Percentiles rank a stretch among this genome's conserved stretches.
These are phyloP conservation scores for Ectemnius continuus DNA, from an alignment of 2,888 invertebrate genomes.

Conservation along the genomic window DNA sequence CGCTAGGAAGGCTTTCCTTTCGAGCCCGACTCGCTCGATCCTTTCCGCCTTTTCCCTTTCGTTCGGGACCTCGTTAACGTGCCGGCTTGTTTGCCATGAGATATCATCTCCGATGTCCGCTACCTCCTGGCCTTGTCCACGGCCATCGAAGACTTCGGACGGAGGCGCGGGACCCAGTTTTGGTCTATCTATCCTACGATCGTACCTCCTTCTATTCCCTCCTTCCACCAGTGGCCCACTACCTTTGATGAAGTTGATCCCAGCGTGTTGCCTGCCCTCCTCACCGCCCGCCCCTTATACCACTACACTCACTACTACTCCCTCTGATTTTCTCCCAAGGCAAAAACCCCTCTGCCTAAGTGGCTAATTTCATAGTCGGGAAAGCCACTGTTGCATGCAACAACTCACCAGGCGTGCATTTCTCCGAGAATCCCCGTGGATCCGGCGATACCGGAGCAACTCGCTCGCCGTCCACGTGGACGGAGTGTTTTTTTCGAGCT, in stretches of 20 bases:
- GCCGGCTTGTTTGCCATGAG: slow-evolving; percentile 67
- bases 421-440: slow-evolving; percentile 3
- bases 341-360: background rate
- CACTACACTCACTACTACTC: too few species aligned
- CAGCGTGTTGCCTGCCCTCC: too few species aligned
- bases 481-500: slow-evolving; percentile 53
- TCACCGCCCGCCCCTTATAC: too few species aligned
- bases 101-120: slow-evolving; percentile 65
- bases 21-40: slow-evolving; percentile 45
- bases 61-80: slow-evolving; percentile 66
- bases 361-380: slow-evolving; percentile 6
- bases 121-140: slow-evolving; percentile 44
- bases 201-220: slow-evolving; percentile 13
- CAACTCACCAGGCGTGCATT: background rate
- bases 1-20: slow-evolving; percentile 32
- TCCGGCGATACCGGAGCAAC: slow-evolving; percentile 14
- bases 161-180: slow-evolving; percentile 48
- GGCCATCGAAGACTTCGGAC: slow-evolving; percentile 31
- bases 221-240: background rate
- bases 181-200: slow-evolving; percentile 18
- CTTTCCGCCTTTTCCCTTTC: slow-evolving; percentile 47
- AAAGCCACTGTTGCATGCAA: background rate
- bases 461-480: slow-evolving; percentile 21
- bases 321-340: background rate
- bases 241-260: too few species aligned